phyloP scores from a whole-genome alignment of 2,888 invertebrate species.

The Lysandra bellargus region DNA sequence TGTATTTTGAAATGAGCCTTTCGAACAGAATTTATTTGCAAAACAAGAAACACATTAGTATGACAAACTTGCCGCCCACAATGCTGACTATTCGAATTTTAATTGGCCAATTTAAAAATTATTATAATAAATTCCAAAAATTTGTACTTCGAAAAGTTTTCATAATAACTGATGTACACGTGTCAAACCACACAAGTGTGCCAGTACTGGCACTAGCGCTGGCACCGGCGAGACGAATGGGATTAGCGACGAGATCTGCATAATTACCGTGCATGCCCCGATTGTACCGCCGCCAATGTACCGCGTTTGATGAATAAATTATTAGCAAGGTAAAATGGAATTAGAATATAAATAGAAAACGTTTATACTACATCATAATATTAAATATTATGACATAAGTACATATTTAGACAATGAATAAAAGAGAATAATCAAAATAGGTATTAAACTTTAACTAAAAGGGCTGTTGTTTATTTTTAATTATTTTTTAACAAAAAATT shows the following conservation, averaged over 20 bases:
- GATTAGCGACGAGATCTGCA: conserved; percentile 36
- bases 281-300: neutral
- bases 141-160: neutral
- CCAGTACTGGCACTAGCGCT: neutral
- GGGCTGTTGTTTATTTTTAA: no score
- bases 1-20: no score
- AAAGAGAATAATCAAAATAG: no score
- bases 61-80: no score
- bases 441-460: no score
- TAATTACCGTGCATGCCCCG: conserved; percentile 35
- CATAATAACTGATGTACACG: neutral
- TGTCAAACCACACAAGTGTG: neutral
- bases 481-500: no score
- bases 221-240: conserved; percentile 17
- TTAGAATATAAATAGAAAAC: neutral
- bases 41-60: no score
- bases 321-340: neutral
- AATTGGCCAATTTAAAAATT: no score
- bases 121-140: neutral
- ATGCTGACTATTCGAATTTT: no score
- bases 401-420: no score
- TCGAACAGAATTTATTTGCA: no score
- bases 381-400: neutral
- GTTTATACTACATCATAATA: neutral
- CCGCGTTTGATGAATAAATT: neutral